Evolutionary conservation across 1,140 invertebrate species (phyloP).

Genomic region (Mactra quadrangularis): DNA sequence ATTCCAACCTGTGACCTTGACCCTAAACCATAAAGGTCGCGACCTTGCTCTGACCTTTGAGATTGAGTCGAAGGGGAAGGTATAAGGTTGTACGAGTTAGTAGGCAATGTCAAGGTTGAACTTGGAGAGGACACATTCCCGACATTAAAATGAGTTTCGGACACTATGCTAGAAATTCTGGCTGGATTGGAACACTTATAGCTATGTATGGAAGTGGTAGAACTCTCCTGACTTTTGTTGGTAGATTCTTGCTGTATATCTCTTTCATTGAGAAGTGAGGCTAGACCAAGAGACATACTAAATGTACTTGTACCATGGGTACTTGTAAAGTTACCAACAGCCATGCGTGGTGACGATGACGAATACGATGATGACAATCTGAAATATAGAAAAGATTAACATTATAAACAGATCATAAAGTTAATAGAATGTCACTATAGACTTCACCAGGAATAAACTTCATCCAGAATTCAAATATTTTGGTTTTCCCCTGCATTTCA

Average conservation of each 20-base stretch:
- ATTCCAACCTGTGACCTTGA: background rate
- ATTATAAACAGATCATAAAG: too few species aligned
- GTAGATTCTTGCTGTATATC: conserved; percentile 79
- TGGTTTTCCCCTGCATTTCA: too few species aligned
- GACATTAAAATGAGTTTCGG: conserved; percentile 59
- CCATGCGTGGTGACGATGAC: conserved; percentile 84
- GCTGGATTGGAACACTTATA: conserved; percentile 48
- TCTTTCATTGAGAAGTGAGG: conserved; percentile 91
- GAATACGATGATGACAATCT: conserved; percentile 33
- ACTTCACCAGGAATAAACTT: too few species aligned
- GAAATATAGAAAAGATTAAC: conserved; percentile 1
- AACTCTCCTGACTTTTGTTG: conserved; percentile 13
- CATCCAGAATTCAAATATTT: too few species aligned
- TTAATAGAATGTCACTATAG: too few species aligned
- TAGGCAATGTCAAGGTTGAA: conserved; percentile 31
- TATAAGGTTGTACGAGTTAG: conserved; percentile 48
- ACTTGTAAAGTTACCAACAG: conserved; percentile 27
- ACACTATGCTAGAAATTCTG: conserved; percentile 55
- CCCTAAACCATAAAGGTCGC: background rate
- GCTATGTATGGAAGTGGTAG: conserved; percentile 1
- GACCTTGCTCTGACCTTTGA: conserved; percentile 5
- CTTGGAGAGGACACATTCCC: conserved; percentile 26
- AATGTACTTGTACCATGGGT: conserved; percentile 88
- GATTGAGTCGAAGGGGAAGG: conserved; percentile 16
- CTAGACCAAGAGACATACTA: conserved; percentile 91